Conservation (phyloP, 2,888 invertebrate species). For the Gastrophysa polygoni region DNA sequence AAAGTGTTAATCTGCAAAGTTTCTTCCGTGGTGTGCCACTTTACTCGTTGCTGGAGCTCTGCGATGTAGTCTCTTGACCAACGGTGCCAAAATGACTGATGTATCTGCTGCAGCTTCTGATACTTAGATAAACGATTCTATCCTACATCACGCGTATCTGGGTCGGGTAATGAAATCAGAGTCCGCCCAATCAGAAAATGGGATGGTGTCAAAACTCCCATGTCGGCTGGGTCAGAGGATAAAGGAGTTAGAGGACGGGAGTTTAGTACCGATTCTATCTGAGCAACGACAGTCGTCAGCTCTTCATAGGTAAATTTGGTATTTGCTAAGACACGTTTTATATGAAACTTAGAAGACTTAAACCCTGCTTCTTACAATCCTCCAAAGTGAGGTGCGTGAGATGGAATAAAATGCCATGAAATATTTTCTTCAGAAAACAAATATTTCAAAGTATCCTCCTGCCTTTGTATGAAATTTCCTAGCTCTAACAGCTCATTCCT, state of each 20-base stretch:
- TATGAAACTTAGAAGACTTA: conserved; percentile 44
- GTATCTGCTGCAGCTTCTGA: conserved; percentile 36
- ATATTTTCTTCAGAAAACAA: background rate
- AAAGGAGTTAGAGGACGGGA: conserved; percentile 45
- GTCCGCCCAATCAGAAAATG: conserved; percentile 44
- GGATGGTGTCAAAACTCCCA: conserved; percentile 40
- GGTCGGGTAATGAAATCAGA: conserved; percentile 34
- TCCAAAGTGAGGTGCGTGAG: conserved; percentile 44
- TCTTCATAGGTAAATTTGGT: conserved; percentile 44
- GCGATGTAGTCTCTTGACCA: conserved; percentile 42
- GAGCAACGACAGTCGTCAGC: conserved; percentile 40
- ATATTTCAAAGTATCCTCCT: background rate
- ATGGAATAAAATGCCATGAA: conserved; percentile 28
- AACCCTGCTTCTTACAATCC: conserved; percentile 50
- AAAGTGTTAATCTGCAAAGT: background rate
- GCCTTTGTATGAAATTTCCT: background rate
- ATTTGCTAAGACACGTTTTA: conserved; percentile 39
- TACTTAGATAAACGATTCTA: conserved; percentile 32
- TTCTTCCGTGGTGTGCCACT: conserved; percentile 26
- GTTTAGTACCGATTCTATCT: conserved; percentile 48
- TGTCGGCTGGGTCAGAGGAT: conserved; percentile 40
- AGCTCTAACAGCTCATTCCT: conserved; percentile 1
- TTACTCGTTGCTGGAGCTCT: conserved; percentile 35
- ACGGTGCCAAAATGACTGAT: conserved; percentile 40
- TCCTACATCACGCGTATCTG: conserved; percentile 22